Evolutionary conservation across 2,888 invertebrate species (phyloP).

Genomic region (Ecdyonurus torrentis): DNA sequence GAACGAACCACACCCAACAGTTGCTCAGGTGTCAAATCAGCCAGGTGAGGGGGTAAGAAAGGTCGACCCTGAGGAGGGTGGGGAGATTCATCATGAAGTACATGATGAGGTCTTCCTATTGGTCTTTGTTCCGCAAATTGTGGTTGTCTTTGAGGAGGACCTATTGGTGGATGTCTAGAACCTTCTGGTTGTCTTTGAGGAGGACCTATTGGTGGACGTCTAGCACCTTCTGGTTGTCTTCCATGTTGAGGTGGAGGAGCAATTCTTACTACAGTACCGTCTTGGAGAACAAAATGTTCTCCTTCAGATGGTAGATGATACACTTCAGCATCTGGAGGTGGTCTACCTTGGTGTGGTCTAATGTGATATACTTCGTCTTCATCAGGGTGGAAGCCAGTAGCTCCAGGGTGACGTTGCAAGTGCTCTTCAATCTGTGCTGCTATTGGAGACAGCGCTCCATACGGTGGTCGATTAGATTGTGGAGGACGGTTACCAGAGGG

Average conservation of each 20-base stretch:
- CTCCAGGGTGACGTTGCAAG: not conserved
- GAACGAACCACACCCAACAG: constrained; percentile 12
- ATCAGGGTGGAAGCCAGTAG: not conserved
- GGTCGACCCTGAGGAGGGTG: not conserved
- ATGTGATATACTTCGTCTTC: not conserved
- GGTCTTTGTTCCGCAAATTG: constrained; percentile 16
- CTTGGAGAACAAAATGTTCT: not conserved
- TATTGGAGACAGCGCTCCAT: not conserved
- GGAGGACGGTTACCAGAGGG: not conserved
- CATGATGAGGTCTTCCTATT: constrained; percentile 15
- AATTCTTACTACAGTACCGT: not conserved
- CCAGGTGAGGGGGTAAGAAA: not conserved
- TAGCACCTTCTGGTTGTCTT: not conserved
- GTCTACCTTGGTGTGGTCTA: not conserved
- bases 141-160: not conserved
- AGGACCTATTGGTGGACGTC: not conserved
- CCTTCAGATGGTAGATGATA: constrained; percentile 4
- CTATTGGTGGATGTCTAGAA: not conserved
- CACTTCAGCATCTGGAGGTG: constrained; percentile 3
- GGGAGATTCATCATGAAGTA: constrained; percentile 3
- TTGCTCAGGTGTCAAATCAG: not conserved
- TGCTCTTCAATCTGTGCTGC: not conserved
- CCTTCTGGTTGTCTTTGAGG: not conserved
- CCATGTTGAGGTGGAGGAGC: not conserved
- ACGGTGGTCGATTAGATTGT: not conserved